Percentiles rank a stretch among this genome's conserved stretches.
Conservation (phyloP, 2,797 vertebrate genomes). For the Sparidentex hasta region DNA sequence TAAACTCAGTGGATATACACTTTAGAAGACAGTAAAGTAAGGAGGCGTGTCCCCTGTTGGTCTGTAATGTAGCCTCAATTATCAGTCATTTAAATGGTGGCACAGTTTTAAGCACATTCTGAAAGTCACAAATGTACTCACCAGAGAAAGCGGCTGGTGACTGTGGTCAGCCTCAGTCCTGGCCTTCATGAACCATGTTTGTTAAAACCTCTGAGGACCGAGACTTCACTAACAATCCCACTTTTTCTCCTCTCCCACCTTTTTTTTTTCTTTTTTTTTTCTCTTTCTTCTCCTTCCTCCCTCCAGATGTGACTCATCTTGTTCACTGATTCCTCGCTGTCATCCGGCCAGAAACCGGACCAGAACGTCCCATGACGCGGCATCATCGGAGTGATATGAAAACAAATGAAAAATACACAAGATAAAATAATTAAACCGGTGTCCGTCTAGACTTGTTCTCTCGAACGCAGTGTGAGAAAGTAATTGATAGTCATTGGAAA, state of each 20-base stretch:
- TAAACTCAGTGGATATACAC: background rate
- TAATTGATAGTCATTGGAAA: background rate
- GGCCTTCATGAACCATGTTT: constrained; percentile 49
- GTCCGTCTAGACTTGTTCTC: background rate
- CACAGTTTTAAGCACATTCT: background rate
- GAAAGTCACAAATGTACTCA: constrained; percentile 45
- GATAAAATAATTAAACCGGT: background rate
- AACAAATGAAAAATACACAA: background rate
- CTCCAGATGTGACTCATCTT: constrained; percentile 73
- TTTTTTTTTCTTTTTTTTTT: background rate
- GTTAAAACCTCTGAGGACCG: constrained; percentile 42
- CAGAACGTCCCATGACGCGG: background rate
- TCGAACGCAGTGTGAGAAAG: background rate
- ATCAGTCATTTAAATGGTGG: background rate
- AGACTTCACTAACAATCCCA: constrained; percentile 33
- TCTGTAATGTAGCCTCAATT: background rate
- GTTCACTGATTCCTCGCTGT: constrained; percentile 37
- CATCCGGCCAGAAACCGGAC: constrained; percentile 7
- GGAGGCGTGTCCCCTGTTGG: constrained; percentile 24
- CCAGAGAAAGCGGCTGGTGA: constrained; percentile 28
- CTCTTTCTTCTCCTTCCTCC: constrained; percentile 5
- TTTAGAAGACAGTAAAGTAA: constrained; percentile 1
- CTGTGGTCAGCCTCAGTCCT: constrained; percentile 23
- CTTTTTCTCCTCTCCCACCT: constrained; percentile 27
- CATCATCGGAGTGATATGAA: background rate